Evolutionary conservation across 2,113 vertebrate genomes (phyloP).

Genomic region (Corythaeola cristata): DNA sequence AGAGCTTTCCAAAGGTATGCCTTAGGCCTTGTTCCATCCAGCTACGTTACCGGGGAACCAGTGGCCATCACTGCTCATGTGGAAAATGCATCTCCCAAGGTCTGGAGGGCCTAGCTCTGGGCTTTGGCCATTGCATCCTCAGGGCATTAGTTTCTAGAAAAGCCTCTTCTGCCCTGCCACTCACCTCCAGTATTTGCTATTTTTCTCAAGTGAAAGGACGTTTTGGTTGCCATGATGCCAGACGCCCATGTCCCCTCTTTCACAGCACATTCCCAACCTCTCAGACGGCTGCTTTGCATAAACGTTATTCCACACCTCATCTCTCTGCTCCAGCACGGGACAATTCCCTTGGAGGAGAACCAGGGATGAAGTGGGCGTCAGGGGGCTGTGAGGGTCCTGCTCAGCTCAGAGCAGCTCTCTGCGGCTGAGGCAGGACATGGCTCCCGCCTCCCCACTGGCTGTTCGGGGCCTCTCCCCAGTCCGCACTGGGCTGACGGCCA

Average conservation of each 20-base stretch:
- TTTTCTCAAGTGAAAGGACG: background rate
- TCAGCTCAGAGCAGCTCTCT: background rate
- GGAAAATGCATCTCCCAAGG: fast-evolving
- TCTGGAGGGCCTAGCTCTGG: background rate
- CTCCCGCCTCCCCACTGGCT: background rate
- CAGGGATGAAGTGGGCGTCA: background rate
- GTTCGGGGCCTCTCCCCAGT: background rate
- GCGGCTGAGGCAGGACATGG: background rate
- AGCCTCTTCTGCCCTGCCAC: background rate
- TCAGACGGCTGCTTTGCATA: background rate
- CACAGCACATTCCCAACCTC: background rate
- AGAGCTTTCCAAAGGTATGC: background rate
- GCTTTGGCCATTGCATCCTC: fast-evolving
- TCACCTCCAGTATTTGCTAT: background rate
- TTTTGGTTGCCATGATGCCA: background rate
- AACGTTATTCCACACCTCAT: fast-evolving
- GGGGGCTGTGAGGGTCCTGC: fast-evolving
- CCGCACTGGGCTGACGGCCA: background rate
- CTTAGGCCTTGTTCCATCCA: background rate
- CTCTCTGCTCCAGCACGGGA: background rate
- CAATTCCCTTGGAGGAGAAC: background rate
- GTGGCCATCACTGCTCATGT: fast-evolving
- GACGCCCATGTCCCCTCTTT: background rate
- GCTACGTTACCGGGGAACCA: fast-evolving
- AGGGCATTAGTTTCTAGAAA: background rate